A percentile compares a stretch with the other conserved stretches of the same genome.
phyloP scores from a whole-genome alignment of 2,888 invertebrate species.

The Hirtodrosophila alboralis region DNA sequence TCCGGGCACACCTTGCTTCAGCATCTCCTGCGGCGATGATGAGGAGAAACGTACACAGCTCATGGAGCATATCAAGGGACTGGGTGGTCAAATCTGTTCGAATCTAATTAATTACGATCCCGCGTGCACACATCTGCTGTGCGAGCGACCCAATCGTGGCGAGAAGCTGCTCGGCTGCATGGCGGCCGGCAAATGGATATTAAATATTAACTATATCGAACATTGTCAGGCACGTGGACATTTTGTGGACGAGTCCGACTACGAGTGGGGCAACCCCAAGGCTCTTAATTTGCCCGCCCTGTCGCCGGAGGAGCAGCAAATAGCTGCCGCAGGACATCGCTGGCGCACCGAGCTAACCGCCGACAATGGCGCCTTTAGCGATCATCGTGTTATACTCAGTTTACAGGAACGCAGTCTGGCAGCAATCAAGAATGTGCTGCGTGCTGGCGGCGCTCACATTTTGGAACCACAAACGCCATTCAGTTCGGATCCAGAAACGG shows the following conservation, averaged over 20 bases:
- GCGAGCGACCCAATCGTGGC: slow-evolving; percentile 90
- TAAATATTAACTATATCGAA: slow-evolving; percentile 91
- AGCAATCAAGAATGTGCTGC: slow-evolving; percentile 88
- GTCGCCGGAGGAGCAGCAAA: slow-evolving; percentile 84
- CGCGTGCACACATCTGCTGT: slow-evolving; percentile 90
- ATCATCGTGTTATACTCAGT: slow-evolving; percentile 86
- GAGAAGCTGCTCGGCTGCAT: slow-evolving; percentile 95
- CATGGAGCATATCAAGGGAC: slow-evolving; percentile 65
- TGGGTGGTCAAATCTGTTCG: slow-evolving; percentile 80
- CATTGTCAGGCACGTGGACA: slow-evolving; percentile 85
- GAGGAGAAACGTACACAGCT: slow-evolving; percentile 67
- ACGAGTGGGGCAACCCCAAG: slow-evolving; percentile 93
- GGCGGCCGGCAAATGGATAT: slow-evolving; percentile 94
- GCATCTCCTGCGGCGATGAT: slow-evolving; percentile 81
- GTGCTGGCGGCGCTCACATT: slow-evolving; percentile 91
- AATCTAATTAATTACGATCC: slow-evolving; percentile 86
- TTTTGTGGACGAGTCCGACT: slow-evolving; percentile 88
- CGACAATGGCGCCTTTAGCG: slow-evolving; percentile 85
- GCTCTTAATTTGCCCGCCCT: slow-evolving; percentile 85
- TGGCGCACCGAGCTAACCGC: slow-evolving; percentile 87
- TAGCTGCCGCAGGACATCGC: slow-evolving; percentile 87
- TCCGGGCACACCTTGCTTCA: slow-evolving; percentile 80
- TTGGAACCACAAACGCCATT: slow-evolving; percentile 84
- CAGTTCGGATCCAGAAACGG: slow-evolving; percentile 43
- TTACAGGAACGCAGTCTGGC: slow-evolving; percentile 86